Percentiles rank a stretch among this genome's conserved stretches.
Evolutionary conservation across 1,140 invertebrate genomes (phyloP).

Genomic region (Nilaparvata lugens): DNA sequence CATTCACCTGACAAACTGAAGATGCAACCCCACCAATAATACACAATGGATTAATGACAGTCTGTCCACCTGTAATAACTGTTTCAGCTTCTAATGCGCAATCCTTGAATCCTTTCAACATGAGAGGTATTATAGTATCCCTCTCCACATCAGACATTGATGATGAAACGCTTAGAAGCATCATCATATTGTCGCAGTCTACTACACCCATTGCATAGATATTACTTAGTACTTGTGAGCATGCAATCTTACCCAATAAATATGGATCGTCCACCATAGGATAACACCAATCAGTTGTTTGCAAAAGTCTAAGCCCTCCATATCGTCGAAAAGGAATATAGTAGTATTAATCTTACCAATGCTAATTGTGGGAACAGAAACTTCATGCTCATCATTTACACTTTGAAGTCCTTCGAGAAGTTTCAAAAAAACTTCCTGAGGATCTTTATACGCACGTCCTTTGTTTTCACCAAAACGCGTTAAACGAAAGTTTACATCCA

Average conservation of each 20-base stretch:
- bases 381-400: constrained; percentile 63
- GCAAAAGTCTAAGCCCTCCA: constrained; percentile 85
- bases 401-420: constrained; percentile 90
- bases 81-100: constrained; percentile 86
- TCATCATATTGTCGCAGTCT: constrained; percentile 99
- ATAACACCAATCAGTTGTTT: constrained; percentile 98
- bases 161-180: constrained; percentile 86
- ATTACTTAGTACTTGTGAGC: constrained; percentile 97
- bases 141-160: constrained; percentile 94
- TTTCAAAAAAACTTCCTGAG: constrained; percentile 90
- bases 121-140: constrained; percentile 87
- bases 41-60: constrained; percentile 95
- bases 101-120: constrained; percentile 92
- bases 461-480: constrained; percentile 95
- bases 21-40: constrained; percentile 95
- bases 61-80: constrained; percentile 90
- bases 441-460: constrained; percentile 99
- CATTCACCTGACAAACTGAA: constrained; percentile 85
- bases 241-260: constrained; percentile 93
- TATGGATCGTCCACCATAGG: constrained; percentile 97
- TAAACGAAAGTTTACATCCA: constrained; percentile 87
- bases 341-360: constrained; percentile 88
- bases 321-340: constrained; percentile 84
- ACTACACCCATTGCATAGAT: constrained; percentile 98
- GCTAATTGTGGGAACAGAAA: constrained; percentile 78